phyloP scores from a whole-genome alignment of 2,113 vertebrate species.

The Catharus bicknelli region DNA sequence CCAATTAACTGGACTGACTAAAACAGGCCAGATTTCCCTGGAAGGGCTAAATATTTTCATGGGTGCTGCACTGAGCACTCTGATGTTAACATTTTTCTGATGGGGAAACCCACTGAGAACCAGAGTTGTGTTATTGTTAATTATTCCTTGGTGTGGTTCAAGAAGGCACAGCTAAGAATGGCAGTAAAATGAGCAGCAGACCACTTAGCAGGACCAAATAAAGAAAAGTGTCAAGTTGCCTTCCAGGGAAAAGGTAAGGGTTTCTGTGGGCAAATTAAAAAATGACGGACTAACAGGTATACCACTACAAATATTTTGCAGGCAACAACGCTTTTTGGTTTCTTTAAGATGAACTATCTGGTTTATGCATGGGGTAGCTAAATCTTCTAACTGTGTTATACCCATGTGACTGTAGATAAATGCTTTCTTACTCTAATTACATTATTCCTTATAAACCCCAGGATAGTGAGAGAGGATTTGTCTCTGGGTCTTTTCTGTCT shows the following conservation, averaged over 20 bases:
- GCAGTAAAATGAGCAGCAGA: not conserved
- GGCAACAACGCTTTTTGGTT: not conserved
- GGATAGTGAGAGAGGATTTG: not conserved
- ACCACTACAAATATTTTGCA: not conserved
- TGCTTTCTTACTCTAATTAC: not conserved
- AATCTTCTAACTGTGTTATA: not conserved
- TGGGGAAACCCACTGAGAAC: not conserved
- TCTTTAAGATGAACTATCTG: not conserved
- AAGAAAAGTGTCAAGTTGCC: not conserved
- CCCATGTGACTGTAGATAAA: not conserved
- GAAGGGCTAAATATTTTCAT: not conserved
- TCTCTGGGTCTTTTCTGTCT: slow-evolving; percentile 31
- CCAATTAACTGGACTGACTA: not conserved
- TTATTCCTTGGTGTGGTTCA: not conserved
- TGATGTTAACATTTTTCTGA: not conserved
- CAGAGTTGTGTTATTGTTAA: not conserved
- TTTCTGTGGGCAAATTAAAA: not conserved
- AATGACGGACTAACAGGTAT: not conserved
- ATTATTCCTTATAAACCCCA: not conserved
- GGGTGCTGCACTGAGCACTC: not conserved
- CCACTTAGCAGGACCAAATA: not conserved
- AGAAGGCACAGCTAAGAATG: not conserved
- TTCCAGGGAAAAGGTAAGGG: not conserved
- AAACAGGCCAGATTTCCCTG: not conserved
- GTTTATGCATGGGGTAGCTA: not conserved